Percentiles rank a stretch among this genome's conserved stretches.
These are phyloP conservation scores for Caenorhabditis wallacei DNA, from an alignment of 2,888 invertebrate species.

Conservation along the genomic window DNA sequence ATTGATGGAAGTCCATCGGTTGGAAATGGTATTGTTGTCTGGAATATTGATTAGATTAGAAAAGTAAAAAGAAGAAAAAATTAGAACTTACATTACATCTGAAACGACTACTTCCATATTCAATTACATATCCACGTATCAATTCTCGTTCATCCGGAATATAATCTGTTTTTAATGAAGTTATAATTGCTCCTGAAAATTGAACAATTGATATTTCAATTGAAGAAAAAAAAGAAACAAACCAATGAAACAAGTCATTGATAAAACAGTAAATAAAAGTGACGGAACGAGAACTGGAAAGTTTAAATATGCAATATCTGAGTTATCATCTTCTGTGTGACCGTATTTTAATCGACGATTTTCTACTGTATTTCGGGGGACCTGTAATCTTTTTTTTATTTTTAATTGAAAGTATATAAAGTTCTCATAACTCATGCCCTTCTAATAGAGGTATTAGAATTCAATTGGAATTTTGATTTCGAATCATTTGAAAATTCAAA, in stretches of 20 bases:
- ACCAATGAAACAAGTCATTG: slow-evolving; percentile 63
- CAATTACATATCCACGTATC: slow-evolving; percentile 65
- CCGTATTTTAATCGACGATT: slow-evolving; percentile 73
- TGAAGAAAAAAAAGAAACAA: background rate
- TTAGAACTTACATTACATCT: slow-evolving; percentile 65
- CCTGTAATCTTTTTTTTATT: slow-evolving; percentile 48
- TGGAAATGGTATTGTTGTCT: slow-evolving; percentile 64
- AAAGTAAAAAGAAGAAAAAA: background rate
- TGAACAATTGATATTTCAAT: too few species aligned
- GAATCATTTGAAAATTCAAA: too few species aligned
- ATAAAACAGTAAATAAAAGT: slow-evolving; percentile 64
- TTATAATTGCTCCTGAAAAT: slow-evolving; percentile 63
- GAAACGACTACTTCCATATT: slow-evolving; percentile 70
- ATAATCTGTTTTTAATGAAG: slow-evolving; percentile 68
- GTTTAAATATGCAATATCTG: slow-evolving; percentile 81
- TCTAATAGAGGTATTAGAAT: too few species aligned
- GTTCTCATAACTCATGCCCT: too few species aligned
- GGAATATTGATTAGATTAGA: slow-evolving; percentile 11
- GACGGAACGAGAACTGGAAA: slow-evolving; percentile 73
- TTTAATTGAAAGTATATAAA: background rate
- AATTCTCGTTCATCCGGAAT: slow-evolving; percentile 66
- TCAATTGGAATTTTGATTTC: too few species aligned
- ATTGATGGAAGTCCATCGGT: slow-evolving; percentile 66
- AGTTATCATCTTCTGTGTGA: slow-evolving; percentile 80
- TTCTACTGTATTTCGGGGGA: slow-evolving; percentile 71